phyloP scores from a whole-genome alignment of 2,888 invertebrate species.

The Chrysolina haemoptera region DNA sequence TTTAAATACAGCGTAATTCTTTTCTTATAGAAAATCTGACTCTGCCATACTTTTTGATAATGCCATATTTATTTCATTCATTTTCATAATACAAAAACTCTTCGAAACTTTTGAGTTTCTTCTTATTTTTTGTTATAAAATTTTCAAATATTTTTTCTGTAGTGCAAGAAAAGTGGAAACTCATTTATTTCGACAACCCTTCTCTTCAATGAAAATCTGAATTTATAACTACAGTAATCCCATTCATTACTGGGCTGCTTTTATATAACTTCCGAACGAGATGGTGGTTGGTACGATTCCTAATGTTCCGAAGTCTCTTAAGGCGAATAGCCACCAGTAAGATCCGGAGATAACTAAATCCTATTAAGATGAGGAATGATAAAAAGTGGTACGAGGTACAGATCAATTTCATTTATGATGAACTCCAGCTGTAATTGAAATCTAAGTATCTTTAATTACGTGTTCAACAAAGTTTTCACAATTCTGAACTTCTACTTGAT shows the following conservation, averaged over 20 bases:
- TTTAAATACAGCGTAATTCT: too few species aligned
- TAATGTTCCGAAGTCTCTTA: neutral
- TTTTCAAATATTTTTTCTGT: neutral
- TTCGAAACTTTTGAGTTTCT: too few species aligned
- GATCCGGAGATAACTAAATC: conserved; percentile 24
- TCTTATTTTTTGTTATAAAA: too few species aligned
- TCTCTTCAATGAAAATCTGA: neutral
- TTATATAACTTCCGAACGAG: neutral
- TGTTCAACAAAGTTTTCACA: conserved; percentile 39
- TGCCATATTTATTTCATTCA: too few species aligned
- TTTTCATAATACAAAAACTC: too few species aligned
- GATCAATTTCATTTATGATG: conserved; percentile 37
- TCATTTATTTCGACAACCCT: neutral
- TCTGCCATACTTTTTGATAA: too few species aligned
- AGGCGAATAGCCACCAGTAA: conserved; percentile 15
- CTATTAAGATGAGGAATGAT: conserved; percentile 28
- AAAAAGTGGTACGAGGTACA: conserved; percentile 8
- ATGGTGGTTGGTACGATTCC: conserved; percentile 14
- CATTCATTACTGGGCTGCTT: neutral
- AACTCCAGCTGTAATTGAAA: conserved; percentile 36
- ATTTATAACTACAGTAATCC: neutral
- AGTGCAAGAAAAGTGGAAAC: neutral
- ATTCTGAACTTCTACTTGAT: conserved; percentile 39
- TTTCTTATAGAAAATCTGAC: too few species aligned
- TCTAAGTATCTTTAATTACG: conserved; percentile 42